A percentile compares a stretch with the other conserved stretches of the same genome.
Conservation (phyloP, 2,888 invertebrate genomes). For the Sthenelais limicola region DNA sequence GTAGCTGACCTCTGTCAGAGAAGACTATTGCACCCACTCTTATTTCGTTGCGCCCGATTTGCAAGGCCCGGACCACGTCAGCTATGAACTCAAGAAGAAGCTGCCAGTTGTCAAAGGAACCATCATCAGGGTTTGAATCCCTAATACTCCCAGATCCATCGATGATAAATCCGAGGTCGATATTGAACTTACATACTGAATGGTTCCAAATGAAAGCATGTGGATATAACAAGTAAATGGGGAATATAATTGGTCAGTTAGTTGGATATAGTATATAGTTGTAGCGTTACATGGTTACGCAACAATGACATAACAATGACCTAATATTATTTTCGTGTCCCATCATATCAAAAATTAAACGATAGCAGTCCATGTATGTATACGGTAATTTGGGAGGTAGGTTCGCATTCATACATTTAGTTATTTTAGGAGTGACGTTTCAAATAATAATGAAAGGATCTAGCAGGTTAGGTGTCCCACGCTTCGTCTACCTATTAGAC, state of each 20-base stretch:
- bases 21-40: slow-evolving; percentile 7
- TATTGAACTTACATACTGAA: neutral
- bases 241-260: neutral
- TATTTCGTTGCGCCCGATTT: neutral
- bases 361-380: no score
- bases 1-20: neutral
- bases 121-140: slow-evolving; percentile 9
- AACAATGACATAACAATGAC: no score
- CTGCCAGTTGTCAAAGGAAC: slow-evolving; percentile 34
- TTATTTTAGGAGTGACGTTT: no score
- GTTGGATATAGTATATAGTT: neutral
- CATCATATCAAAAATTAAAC: no score
- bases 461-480: no score
- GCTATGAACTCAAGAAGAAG: neutral
- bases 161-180: slow-evolving; percentile 28
- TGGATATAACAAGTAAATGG: no score
- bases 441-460: no score
- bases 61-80: neutral
- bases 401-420: no score
- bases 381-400: no score
- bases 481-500: no score
- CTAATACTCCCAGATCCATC: slow-evolving; percentile 36
- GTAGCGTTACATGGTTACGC: neutral
- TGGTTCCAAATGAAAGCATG: neutral
- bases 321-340: no score